phyloP scores from a whole-genome alignment of 2,888 invertebrate genomes.

The Omphaloscelis lunosa region DNA sequence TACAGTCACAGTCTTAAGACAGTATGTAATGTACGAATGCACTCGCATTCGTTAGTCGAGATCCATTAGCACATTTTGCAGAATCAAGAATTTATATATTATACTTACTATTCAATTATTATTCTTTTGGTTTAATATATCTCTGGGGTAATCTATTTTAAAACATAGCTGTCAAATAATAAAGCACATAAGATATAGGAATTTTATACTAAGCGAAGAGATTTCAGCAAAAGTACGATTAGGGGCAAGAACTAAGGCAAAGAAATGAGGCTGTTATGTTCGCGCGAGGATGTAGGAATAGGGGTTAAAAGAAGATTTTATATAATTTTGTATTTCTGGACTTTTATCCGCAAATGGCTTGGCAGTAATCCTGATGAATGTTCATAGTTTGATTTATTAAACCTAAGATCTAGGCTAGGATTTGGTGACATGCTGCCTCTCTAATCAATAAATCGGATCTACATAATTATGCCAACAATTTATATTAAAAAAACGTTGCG shows the following conservation, averaged over 20 bases:
- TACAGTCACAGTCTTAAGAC: too few relatives aligned
- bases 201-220: slow-evolving; percentile 15
- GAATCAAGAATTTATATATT: too few relatives aligned
- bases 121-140: neutral
- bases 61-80: neutral
- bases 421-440: slow-evolving; percentile 7
- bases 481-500: too few relatives aligned
- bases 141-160: neutral
- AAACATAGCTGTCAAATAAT: neutral
- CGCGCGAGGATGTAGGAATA: slow-evolving; percentile 19
- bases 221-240: slow-evolving; percentile 40
- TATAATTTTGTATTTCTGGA: slow-evolving; percentile 32
- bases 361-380: slow-evolving; percentile 38
- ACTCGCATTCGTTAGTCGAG: neutral
- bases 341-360: slow-evolving; percentile 22
- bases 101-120: neutral
- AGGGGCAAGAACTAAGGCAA: slow-evolving; percentile 33
- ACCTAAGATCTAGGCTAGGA: neutral
- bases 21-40: too few relatives aligned
- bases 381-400: slow-evolving; percentile 42
- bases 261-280: slow-evolving; percentile 46
- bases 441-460: neutral
- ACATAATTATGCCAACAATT: neutral
- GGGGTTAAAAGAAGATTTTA: slow-evolving; percentile 30
- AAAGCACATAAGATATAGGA: slow-evolving; percentile 26